Evolutionary conservation across 2,113 vertebrate genomes (phyloP).

Genomic region (Ifrita kowaldi): DNA sequence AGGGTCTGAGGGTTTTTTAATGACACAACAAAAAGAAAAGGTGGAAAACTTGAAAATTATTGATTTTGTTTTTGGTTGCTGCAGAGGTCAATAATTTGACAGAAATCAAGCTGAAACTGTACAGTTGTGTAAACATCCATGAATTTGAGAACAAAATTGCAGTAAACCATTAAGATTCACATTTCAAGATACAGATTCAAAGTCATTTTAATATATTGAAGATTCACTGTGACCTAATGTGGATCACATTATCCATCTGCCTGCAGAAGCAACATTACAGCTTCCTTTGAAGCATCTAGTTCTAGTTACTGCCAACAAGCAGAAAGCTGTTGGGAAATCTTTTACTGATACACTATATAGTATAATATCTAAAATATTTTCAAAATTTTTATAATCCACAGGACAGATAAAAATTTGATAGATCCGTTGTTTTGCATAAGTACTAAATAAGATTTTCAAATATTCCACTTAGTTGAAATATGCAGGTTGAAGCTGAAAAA

Average conservation of each 20-base stretch:
- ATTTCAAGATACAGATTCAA: neutral
- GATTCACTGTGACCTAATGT: neutral
- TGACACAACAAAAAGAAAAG: neutral
- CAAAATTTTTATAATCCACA: neutral
- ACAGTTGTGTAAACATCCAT: neutral
- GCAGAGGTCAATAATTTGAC: neutral
- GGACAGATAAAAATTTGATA: neutral
- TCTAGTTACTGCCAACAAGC: neutral
- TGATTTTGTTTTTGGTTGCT: neutral
- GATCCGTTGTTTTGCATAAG: neutral
- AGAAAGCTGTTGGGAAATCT: neutral
- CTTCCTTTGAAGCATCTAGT: neutral
- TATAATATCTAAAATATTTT: neutral
- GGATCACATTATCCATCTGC: neutral
- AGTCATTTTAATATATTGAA: neutral
- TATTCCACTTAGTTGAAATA: neutral
- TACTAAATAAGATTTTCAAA: neutral
- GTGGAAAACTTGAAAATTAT: neutral
- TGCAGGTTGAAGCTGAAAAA: neutral
- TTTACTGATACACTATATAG: neutral
- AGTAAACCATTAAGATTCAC: neutral
- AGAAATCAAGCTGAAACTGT: neutral
- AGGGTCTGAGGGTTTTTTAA: neutral
- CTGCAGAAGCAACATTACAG: neutral
- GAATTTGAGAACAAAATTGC: neutral